Base-by-base conservation (phyloP, 2,113 vertebrate species). In the Perccottus glenii region DNA sequence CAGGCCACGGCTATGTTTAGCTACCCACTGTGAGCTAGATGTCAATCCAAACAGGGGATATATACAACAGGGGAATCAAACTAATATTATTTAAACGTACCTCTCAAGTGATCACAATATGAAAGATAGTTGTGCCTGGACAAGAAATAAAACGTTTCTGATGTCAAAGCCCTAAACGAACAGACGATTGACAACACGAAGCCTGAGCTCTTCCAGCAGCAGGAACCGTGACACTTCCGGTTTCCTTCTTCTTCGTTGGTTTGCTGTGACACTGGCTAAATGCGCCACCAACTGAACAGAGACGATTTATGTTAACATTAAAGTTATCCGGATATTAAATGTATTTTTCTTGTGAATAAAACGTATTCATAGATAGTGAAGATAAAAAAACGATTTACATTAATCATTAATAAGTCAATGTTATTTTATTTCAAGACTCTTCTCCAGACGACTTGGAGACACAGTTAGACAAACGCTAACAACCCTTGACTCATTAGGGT, bases 71-170 rank as follows among this genome's bases (percentile, higher is more conserved):
- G n/a, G n/a, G 3, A 7, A 42, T 16, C 7, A 36, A 6, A 44
- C 5, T 3, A 32, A 19, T 5, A 11, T 6, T 40, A 40, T 40
- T 8, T 3, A 48, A 4, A 73, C 75, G 38, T 85, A 91, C 90
- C 90, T 89, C 85, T 91, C 65, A 70, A 69, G 79, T 83, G 64
- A 87, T 66, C 73, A 77, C 83, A 60, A 38, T 62, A 52, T 16
- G 64, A 63, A 9, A 60, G 52, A 33, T 60, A 43, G 63, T 77
- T 56, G 79, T 73, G 67, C 47, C 40, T 73, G 55, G 73, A 83
- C 81, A 81, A 75, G 77, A 84, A 69, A 65, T 64, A 52, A 70
- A 44, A 47, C 38, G 38, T 79, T 80, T 70, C 38, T 72, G 69
- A 78, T 76, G 63, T 70, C 77, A 84, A 85, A 75, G 75, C 77